Conservation (phyloP, 23 tunicate species). For the Trididemnum miniatum region DNA sequence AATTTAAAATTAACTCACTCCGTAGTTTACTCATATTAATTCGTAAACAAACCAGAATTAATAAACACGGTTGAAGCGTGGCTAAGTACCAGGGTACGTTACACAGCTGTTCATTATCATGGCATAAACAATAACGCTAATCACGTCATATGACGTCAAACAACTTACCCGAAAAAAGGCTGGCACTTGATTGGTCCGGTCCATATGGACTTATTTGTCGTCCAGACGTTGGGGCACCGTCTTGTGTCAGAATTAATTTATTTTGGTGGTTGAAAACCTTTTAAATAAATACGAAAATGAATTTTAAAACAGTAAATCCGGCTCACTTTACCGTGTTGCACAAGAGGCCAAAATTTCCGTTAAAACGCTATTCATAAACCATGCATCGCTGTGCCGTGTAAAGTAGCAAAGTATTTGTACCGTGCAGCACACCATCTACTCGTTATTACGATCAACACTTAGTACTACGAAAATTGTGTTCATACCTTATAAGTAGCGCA, state of each 20-base stretch:
- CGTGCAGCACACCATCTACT: too few species aligned
- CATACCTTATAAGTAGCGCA: background rate
- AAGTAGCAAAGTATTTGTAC: too few species aligned
- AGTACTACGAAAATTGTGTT: too few species aligned
- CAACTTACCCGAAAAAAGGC: slow-evolving; percentile 63
- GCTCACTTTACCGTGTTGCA: too few species aligned
- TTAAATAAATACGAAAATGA: too few species aligned
- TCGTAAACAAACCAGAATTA: background rate
- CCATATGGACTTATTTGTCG: slow-evolving; percentile 74
- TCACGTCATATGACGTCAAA: background rate
- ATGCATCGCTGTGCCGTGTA: too few species aligned
- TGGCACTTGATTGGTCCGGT: slow-evolving; percentile 70
- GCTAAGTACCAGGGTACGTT: background rate
- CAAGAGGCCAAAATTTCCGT: too few species aligned
- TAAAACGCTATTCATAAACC: too few species aligned
- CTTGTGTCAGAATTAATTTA: background rate
- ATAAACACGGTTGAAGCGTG: background rate
- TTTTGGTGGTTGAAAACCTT: background rate
- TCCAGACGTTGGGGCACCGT: slow-evolving; percentile 33
- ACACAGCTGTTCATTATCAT: background rate
- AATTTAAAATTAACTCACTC: background rate
- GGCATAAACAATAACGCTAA: background rate
- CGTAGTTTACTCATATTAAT: background rate
- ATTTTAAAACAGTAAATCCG: too few species aligned
- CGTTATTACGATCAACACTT: too few species aligned